Percentiles rank a stretch among this genome's conserved stretches.
Conservation (phyloP, 2,888 invertebrate species). For the Diloba caeruleocephala region DNA sequence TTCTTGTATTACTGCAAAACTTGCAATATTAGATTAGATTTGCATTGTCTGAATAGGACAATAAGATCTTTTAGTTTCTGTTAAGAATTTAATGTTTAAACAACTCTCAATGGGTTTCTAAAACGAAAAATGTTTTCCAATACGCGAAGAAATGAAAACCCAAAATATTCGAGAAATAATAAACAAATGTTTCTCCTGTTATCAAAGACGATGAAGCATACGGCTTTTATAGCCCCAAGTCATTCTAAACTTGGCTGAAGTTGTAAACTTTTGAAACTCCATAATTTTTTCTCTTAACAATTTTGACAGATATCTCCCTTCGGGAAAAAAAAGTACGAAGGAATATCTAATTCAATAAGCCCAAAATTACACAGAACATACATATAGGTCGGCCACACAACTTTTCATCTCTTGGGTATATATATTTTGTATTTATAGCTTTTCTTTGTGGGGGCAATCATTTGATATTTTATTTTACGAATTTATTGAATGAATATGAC, state of each 20-base stretch:
- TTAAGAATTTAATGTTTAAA: conserved; percentile 1
- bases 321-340: conserved; percentile 56
- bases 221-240: conserved; percentile 37
- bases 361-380: conserved; percentile 36
- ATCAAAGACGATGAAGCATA: conserved; percentile 29
- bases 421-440: background rate
- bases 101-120: conserved; percentile 13
- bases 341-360: conserved; percentile 62
- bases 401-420: conserved; percentile 17
- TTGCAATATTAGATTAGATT: too few species aligned
- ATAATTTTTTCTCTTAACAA: conserved; percentile 53
- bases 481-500: too few species aligned
- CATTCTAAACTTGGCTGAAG: conserved; percentile 50
- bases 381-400: conserved; percentile 21
- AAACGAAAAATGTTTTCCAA: conserved; percentile 35
- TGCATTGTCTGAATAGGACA: too few species aligned
- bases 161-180: conserved; percentile 43
- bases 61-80: too few species aligned
- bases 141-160: conserved; percentile 29
- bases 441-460: background rate
- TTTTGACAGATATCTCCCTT: conserved; percentile 65
- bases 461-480: too few species aligned
- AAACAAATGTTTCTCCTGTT: conserved; percentile 46
- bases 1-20: too few species aligned
- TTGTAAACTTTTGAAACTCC: conserved; percentile 58